phyloP scores from a whole-genome alignment of 2,888 invertebrate genomes.

The Mythimna ferrago region DNA sequence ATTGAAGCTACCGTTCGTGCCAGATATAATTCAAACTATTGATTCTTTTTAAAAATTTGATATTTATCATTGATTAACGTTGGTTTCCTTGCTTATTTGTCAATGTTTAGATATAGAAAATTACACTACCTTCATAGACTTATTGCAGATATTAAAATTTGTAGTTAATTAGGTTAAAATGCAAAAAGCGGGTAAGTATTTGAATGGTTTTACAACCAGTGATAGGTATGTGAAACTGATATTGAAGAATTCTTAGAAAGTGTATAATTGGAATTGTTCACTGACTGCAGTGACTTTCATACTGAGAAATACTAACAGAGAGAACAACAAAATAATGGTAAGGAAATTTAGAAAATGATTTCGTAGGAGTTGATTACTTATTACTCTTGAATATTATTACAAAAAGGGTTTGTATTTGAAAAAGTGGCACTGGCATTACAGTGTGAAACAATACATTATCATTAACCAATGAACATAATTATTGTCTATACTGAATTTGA shows the following conservation, averaged over 20 bases:
- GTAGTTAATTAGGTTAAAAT: neutral
- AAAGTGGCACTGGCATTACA: neutral
- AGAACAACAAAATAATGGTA: conserved; percentile 16
- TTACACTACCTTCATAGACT: neutral
- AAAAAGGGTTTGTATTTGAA: conserved; percentile 17
- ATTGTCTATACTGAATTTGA: conserved; percentile 21
- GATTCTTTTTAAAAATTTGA: neutral
- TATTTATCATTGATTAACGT: too few relatives aligned
- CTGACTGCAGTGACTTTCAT: conserved; percentile 48
- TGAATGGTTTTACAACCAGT: conserved; percentile 9
- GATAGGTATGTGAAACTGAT: conserved; percentile 27
- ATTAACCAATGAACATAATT: conserved; percentile 10
- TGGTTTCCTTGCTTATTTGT: neutral
- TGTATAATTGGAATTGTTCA: conserved; percentile 51
- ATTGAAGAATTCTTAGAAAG: conserved; percentile 59
- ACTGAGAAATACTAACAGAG: conserved; percentile 38
- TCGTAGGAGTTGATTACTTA: conserved; percentile 19
- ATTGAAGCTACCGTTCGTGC: neutral
- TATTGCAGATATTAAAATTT: neutral
- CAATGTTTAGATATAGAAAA: neutral
- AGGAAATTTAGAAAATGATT: conserved; percentile 11
- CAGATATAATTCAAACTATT: neutral
- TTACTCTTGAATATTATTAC: conserved; percentile 46
- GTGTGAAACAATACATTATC: conserved; percentile 16
- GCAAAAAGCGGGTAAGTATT: conserved; percentile 11